Evolutionary conservation across 2,888 invertebrate species (phyloP).

Genomic region (Nasonia oneida): DNA sequence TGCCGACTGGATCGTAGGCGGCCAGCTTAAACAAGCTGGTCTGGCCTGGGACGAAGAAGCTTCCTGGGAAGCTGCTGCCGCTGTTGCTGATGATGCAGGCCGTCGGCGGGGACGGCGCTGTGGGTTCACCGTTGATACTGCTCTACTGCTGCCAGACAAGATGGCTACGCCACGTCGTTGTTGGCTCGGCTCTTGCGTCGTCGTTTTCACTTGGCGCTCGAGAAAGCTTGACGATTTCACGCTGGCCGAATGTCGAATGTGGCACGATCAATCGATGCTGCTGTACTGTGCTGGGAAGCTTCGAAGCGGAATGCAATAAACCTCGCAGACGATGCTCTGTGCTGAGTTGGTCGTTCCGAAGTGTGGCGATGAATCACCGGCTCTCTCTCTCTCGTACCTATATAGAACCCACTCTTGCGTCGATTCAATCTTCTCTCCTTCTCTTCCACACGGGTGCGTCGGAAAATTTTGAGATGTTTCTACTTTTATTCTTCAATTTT

Average conservation of each 20-base stretch:
- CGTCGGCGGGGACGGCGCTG: neutral
- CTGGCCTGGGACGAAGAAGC: neutral
- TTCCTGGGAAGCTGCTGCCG: neutral
- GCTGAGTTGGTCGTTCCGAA: neutral
- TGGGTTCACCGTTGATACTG: neutral
- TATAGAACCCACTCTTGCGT: neutral
- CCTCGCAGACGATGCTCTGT: neutral
- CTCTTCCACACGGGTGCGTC: neutral
- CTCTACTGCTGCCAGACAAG: slow-evolving; percentile 66
- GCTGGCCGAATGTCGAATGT: neutral
- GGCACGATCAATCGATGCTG: neutral
- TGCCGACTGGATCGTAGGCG: neutral
- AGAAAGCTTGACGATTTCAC: neutral
- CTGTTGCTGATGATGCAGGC: no score
- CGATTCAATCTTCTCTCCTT: neutral
- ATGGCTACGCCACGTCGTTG: slow-evolving; percentile 76
- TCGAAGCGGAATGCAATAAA: neutral
- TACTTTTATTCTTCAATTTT: neutral
- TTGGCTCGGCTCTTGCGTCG: slow-evolving; percentile 28
- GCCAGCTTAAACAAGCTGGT: slow-evolving; percentile 34
- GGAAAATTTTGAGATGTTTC: neutral
- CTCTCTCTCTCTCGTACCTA: neutral
- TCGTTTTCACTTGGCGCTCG: slow-evolving; percentile 23
- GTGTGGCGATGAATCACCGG: slow-evolving; percentile 32
- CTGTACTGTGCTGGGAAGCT: neutral